Conservation (phyloP, 30 jellyfish, hydroid and myxozoan species). For the Aurelia sp. region DNA sequence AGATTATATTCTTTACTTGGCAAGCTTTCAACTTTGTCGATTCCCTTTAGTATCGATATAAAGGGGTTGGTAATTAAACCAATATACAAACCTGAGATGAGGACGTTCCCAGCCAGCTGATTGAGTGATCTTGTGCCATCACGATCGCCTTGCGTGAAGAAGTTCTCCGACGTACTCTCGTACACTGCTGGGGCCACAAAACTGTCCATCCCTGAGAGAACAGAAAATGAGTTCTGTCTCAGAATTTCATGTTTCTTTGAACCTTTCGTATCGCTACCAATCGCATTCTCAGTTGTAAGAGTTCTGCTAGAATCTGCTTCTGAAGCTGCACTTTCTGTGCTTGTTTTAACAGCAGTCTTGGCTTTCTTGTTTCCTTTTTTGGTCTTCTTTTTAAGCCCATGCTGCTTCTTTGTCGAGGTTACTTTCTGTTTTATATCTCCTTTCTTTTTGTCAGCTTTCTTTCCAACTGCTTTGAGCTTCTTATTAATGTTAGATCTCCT, state of each 20-base stretch:
- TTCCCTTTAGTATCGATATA: too few relatives aligned
- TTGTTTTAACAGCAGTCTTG: not conserved
- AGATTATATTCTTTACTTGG: too few relatives aligned
- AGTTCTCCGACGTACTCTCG: constrained; percentile 48
- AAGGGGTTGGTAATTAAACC: too few relatives aligned
- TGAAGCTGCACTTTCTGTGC: not conserved
- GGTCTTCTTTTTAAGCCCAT: not conserved
- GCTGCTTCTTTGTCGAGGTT: not conserved
- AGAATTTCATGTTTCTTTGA: constrained; percentile 50
- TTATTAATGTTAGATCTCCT: constrained; percentile 28
- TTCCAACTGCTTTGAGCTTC: not conserved
- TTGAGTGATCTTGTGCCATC: constrained; percentile 5
- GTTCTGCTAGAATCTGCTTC: not conserved
- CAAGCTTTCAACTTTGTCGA: too few relatives aligned
- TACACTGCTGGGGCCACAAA: constrained; percentile 50
- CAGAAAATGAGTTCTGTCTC: constrained; percentile 19
- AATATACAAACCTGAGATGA: constrained; percentile 14
- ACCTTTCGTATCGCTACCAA: constrained; percentile 10
- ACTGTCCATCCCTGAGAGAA: constrained; percentile 26
- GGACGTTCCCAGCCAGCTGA: constrained; percentile 4
- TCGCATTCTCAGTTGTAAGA: not conserved
- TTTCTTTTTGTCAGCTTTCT: not conserved
- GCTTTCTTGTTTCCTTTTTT: not conserved
- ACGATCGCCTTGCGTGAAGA: constrained; percentile 32
- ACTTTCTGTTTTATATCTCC: not conserved